Conservation (phyloP, 2,113 vertebrate genomes). For the Corydoras sp. region DNA sequence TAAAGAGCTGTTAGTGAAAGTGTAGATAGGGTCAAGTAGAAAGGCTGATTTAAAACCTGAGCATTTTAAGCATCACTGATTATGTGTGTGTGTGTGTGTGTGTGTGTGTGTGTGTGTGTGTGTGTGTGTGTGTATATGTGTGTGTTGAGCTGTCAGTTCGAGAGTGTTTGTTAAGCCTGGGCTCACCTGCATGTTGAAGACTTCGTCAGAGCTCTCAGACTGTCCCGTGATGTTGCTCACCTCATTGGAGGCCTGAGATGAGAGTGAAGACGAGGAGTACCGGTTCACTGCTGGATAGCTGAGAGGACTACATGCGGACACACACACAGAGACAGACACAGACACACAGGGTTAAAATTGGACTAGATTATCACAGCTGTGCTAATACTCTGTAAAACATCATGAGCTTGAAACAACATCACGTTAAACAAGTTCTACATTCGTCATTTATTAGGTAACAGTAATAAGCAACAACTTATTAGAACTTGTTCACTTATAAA, state of each 20-base stretch:
- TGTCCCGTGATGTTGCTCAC: constrained; percentile 98
- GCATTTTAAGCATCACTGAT: constrained; percentile 5
- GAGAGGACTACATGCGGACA: constrained; percentile 63
- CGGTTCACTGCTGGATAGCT: constrained; percentile 95
- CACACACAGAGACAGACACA: constrained; percentile 17
- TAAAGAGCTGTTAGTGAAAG: constrained; percentile 22
- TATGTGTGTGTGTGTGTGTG: neutral
- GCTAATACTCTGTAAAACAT: no score
- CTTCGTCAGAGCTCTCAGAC: constrained; percentile 97
- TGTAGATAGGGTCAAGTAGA: constrained; percentile 12
- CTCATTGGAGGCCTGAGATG: constrained; percentile 97
- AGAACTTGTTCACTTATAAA: no score
- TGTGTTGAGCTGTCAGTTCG: constrained; percentile 12
- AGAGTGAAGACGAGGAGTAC: constrained; percentile 95
- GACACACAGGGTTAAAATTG: neutral
- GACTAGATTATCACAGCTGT: no score
- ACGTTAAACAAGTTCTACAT: neutral
- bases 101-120: neutral
- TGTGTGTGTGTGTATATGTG: constrained; percentile 13
- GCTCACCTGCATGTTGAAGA: constrained; percentile 98
- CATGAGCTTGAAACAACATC: constrained; percentile 2
- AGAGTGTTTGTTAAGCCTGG: neutral
- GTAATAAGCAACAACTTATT: no score
- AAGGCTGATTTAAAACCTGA: constrained; percentile 17
- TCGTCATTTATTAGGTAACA: no score